A percentile compares a stretch with the other conserved stretches of the same genome.
Evolutionary conservation across 2,113 vertebrate genomes (phyloP).

Genomic region (Salvelinus namaycush): DNA sequence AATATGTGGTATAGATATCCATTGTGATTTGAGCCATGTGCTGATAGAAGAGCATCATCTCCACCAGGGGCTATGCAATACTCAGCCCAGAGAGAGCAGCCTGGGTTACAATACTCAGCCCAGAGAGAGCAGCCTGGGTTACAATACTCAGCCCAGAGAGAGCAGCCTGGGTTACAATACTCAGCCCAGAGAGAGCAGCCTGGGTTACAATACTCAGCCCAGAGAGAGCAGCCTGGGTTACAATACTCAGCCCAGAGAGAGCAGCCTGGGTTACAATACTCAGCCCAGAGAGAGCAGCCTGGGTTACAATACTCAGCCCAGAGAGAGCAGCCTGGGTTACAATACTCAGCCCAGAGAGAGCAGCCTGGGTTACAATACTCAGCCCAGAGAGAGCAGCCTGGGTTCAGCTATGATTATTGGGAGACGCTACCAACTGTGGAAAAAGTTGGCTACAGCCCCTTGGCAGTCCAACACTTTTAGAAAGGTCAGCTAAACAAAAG

Average conservation of each 20-base stretch:
- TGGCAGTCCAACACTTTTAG: constrained; percentile 34
- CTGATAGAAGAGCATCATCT: no score
- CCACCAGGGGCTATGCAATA: neutral
- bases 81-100: constrained; percentile 22
- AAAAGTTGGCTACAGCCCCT: constrained; percentile 40
- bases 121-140: constrained; percentile 19
- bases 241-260: constrained; percentile 24
- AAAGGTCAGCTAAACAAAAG: constrained; percentile 61
- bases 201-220: constrained; percentile 29
- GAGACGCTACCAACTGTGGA: constrained; percentile 25
- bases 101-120: constrained; percentile 29
- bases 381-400: neutral
- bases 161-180: constrained; percentile 22
- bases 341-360: constrained; percentile 22
- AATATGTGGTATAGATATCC: no score
- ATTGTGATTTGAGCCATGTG: no score
- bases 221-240: constrained; percentile 18
- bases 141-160: constrained; percentile 23
- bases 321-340: constrained; percentile 20
- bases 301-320: constrained; percentile 31
- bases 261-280: constrained; percentile 26
- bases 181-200: constrained; percentile 21
- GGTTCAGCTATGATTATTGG: constrained; percentile 35
- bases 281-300: constrained; percentile 17
- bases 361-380: constrained; percentile 12